A percentile compares a stretch with the other conserved stretches of the same genome.
Conservation (phyloP, 2,113 vertebrate genomes). For the Chroicocephalus ridibundus region DNA sequence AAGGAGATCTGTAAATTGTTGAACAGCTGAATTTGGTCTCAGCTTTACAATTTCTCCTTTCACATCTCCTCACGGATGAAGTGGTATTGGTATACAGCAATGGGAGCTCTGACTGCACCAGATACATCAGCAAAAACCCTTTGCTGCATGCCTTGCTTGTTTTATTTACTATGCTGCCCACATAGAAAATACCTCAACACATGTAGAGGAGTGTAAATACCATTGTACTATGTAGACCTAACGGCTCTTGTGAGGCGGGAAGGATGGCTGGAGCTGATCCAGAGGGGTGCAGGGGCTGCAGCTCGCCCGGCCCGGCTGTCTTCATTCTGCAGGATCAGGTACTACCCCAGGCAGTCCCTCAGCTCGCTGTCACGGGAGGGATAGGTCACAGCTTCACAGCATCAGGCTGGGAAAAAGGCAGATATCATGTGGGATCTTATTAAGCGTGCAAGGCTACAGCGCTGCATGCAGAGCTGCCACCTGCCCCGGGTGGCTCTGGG, state of each 20-base stretch:
- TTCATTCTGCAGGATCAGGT: not conserved
- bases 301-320: not conserved
- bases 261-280: not conserved
- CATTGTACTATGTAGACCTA: not conserved
- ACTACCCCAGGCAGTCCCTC: not conserved
- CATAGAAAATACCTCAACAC: not conserved
- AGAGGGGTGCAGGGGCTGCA: not conserved
- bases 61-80: not conserved
- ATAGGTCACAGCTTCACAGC: not conserved
- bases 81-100: not conserved
- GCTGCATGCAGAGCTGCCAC: not conserved
- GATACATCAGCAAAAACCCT: not conserved
- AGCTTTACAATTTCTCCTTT: not conserved
- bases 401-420: not conserved
- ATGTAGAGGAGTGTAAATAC: not conserved
- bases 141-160: not conserved
- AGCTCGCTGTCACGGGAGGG: accelerated
- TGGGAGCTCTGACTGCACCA: not conserved
- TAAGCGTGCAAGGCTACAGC: accelerated
- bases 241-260: accelerated
- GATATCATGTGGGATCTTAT: accelerated
- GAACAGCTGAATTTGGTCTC: not conserved
- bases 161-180: not conserved
- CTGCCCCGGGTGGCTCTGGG: not conserved
- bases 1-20: not conserved